These are phyloP conservation scores for Saccostrea glomerata DNA, from an alignment of 1,140 invertebrate species.

Conservation along the genomic window DNA sequence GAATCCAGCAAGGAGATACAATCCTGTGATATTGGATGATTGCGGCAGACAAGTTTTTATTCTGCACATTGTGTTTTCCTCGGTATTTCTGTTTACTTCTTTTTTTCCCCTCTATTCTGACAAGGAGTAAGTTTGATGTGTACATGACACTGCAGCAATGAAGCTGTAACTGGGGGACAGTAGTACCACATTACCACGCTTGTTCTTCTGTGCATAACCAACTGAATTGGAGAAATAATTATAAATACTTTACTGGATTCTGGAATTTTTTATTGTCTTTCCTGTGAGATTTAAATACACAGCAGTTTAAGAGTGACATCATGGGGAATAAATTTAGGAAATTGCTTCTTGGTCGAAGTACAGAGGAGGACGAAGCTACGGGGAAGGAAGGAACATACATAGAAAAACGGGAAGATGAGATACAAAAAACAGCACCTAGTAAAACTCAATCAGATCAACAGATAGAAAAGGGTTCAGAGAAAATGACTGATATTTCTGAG, in stretches of 20 bases:
- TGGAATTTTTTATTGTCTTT: neutral
- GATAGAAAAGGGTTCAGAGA: neutral
- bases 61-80: neutral
- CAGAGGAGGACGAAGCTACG: neutral
- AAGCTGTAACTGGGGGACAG: neutral
- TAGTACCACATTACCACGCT: neutral
- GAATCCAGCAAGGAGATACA: conserved; percentile 7
- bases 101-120: neutral
- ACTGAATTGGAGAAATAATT: neutral
- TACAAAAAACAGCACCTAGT: neutral
- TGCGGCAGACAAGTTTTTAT: neutral
- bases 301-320: neutral
- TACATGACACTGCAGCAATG: neutral
- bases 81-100: neutral
- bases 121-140: conserved; percentile 18
- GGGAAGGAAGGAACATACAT: conserved; percentile 27
- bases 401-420: neutral
- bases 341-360: neutral
- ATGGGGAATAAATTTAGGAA: conserved; percentile 34
- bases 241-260: neutral
- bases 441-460: neutral
- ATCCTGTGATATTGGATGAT: neutral
- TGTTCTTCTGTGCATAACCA: conserved; percentile 2
- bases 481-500: neutral
- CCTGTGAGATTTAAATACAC: neutral